Evolutionary conservation across 2,113 vertebrate species (phyloP).

Genomic region (Strix uralensis): DNA sequence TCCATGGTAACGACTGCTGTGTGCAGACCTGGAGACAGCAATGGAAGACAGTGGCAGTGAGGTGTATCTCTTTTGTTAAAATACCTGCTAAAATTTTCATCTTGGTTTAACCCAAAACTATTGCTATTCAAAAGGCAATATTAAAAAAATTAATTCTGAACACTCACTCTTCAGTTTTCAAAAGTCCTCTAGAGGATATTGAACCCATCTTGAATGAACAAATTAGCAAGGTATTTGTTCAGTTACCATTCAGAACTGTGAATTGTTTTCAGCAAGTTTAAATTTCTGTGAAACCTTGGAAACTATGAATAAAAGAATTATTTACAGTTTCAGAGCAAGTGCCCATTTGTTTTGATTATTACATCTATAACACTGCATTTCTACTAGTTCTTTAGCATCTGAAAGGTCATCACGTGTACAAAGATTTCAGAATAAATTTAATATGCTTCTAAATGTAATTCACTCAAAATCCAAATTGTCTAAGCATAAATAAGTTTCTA

Average conservation of each 20-base stretch:
- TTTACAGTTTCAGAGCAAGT: neutral
- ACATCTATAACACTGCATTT: neutral
- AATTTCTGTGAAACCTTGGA: neutral
- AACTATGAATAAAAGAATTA: neutral
- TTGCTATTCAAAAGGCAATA: neutral
- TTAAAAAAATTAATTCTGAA: neutral
- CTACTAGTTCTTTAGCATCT: neutral
- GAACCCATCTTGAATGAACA: neutral
- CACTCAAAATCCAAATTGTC: constrained; percentile 2
- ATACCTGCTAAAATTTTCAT: neutral
- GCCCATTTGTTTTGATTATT: neutral
- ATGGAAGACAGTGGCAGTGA: neutral
- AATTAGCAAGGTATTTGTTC: neutral
- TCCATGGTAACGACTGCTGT: rapidly evolving
- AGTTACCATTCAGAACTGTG: neutral
- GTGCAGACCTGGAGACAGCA: neutral
- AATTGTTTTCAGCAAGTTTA: neutral
- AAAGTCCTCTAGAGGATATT: neutral
- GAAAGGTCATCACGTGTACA: neutral
- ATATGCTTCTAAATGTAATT: neutral
- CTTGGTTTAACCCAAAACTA: neutral
- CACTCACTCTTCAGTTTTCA: neutral
- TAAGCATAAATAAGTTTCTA: constrained; percentile 14
- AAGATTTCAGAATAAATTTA: constrained; percentile 7
- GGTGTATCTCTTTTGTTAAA: neutral